Evolutionary conservation across 2,888 invertebrate species (phyloP), one percentile per base, ranked within the genome.

Genomic region (Buathra laborator): DNA sequence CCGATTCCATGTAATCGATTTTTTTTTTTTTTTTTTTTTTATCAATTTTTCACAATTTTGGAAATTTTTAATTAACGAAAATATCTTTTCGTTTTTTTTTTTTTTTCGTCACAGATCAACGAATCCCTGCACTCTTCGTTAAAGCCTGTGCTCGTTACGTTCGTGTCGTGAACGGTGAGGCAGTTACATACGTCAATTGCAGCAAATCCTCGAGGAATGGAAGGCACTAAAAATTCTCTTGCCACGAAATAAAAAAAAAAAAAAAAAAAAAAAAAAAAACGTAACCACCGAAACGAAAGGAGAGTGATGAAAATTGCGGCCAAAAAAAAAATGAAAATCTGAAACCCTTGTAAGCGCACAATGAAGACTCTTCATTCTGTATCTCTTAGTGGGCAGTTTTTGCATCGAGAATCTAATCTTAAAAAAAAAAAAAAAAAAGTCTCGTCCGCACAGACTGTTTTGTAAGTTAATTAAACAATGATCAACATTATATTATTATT

Each of bases 101-200:
- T 29, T 51, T 46, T 59, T 51, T 56, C 59, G 46, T 88, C 89
- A 86, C 90, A 94, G 93, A 91, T 88, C 91, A 93, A 87, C 90
- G 89, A 88, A 85, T 89, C 91, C 94, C 94, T 92, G 93, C 93
- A 90, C 91, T 94, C 90, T 94, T 92, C 93, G 74, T 93, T 86
- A 89, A 92, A 92, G 92, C 94, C 93, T 93, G 93, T 92, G 86
- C 92, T 94, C 93, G 93, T 93, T 93, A 94, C 89, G 89, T 92
- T 93, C 93, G 93, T 90, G 86, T 93, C 92, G 91, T 93, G 90
- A 90, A 92, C 86, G 92, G 90, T 71, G 89, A 91, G 83, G 86
- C 85, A 75, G 88, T 90, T 59, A 92, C 90, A 72, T 92, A 91
- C 83, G 90, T 90, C 51, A 89, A 92, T 80, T 93, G 92, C 86